phyloP scores from a whole-genome alignment of 2,888 invertebrate genomes.

The Smittia aterrima region DNA sequence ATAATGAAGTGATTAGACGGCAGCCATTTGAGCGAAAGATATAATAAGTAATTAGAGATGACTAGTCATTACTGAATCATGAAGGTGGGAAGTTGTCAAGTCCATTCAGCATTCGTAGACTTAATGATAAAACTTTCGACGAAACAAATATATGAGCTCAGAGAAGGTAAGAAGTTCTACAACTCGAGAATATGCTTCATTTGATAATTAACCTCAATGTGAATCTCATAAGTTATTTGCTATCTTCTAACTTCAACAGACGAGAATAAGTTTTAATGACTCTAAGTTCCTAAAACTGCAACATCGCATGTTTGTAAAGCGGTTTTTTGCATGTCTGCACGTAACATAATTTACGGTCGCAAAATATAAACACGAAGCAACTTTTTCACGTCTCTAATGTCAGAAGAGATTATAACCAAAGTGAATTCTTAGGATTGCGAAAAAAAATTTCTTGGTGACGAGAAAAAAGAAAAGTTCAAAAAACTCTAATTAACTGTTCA shows the following conservation, averaged over 20 bases:
- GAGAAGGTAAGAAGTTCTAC: not conserved
- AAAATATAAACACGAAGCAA: not conserved
- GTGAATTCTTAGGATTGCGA: too few species aligned
- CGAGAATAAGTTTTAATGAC: not conserved
- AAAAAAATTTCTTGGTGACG: too few species aligned
- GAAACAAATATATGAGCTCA: too few species aligned
- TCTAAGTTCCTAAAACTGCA: constrained; percentile 3
- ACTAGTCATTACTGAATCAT: constrained; percentile 31
- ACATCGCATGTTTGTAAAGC: constrained; percentile 28
- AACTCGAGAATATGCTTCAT: not conserved
- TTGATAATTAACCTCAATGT: not conserved
- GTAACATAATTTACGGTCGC: constrained; percentile 22
- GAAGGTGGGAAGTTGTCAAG: too few species aligned
- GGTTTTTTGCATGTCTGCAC: constrained; percentile 22
- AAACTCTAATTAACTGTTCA: too few species aligned
- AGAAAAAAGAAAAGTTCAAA: too few species aligned
- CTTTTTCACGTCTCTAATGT: not conserved
- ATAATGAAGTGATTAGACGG: constrained; percentile 22
- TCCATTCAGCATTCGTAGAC: too few species aligned
- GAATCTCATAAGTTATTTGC: not conserved
- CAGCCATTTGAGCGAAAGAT: constrained; percentile 14
- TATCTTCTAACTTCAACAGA: not conserved
- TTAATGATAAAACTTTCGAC: not conserved
- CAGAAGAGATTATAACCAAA: not conserved
- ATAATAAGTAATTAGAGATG: constrained; percentile 33